Evolutionary conservation across 1,140 invertebrate genomes (phyloP), one percentile per base, ranked within the genome.

Genomic region (Leptinotarsa lineolata): DNA sequence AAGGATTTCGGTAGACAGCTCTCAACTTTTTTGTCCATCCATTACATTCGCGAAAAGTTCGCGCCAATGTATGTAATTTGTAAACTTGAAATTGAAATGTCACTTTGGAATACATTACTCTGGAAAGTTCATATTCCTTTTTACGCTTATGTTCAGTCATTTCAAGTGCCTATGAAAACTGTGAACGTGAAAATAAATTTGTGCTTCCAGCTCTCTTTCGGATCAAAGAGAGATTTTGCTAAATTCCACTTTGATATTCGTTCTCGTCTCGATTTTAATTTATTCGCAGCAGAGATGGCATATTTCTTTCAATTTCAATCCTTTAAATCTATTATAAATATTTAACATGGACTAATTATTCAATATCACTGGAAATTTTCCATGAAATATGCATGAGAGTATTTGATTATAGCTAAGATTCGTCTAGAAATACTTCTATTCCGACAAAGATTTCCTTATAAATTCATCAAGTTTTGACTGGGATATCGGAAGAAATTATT

Each of bases 21-120:
- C 63, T 65, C 24, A 39, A 39, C 22, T 30, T 65, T 65, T 65
- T 24, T 39, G 39, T 39, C 22, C 22, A 30, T 30, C 39, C 22
- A 39, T 39, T 39, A 65, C 63, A 65, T 65, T 65, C 24, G 63
- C 24, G 24, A 65, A 24, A 39, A 21, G 63, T 65, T 39, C 15
- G 24, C 63, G 63, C 39, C 63, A 65, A 65, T 65, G 22, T 65
- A 65, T 65, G 24, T 65, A 65, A 65, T 65, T 65, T 22, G 22
- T 65, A 65, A 65, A 65, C 63, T 65, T 65, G 22, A 65, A 65
- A 65, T 65, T 65, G 63, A 65, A 65, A 65, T 24, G 63, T 65
- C 63, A 65, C 22, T 22, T 24, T 24, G 6, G 24, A 65, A 63
- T 63, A 63, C 24, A 63, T 63, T 30, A 63, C 20, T 21, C 61